These are phyloP conservation scores for Archips crataeganus DNA, from an alignment of 2,888 invertebrate species.

Conservation along the genomic window DNA sequence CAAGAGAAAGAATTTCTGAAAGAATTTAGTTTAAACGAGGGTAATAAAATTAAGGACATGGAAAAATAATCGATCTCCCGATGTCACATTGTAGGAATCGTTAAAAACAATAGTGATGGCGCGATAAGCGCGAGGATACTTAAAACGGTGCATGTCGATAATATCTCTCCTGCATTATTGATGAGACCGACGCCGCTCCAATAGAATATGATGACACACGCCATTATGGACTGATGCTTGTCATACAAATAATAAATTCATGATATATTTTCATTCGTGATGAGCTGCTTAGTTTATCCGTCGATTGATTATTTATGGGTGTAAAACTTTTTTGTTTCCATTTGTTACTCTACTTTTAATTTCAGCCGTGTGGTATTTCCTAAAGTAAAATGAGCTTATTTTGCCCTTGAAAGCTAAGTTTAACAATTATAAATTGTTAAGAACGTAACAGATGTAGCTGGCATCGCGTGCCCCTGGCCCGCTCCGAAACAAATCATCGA, in stretches of 20 bases:
- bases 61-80: slow-evolving; percentile 63
- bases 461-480: slow-evolving; percentile 69
- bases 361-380: background rate
- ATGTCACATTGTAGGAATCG: slow-evolving; percentile 66
- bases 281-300: slow-evolving; percentile 66
- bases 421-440: slow-evolving; percentile 21
- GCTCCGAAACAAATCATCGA: slow-evolving; percentile 75
- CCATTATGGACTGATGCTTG: slow-evolving; percentile 71
- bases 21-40: background rate
- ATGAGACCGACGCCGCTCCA: slow-evolving; percentile 68
- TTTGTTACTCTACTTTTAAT: slow-evolving; percentile 4
- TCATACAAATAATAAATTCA: slow-evolving; percentile 71
- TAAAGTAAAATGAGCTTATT: background rate
- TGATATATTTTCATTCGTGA: slow-evolving; percentile 69
- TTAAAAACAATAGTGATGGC: slow-evolving; percentile 78
- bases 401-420: slow-evolving; percentile 5
- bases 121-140: slow-evolving; percentile 74
- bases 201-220: slow-evolving; percentile 82
- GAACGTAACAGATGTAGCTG: slow-evolving; percentile 53
- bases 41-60: slow-evolving; percentile 17
- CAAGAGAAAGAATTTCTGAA: too few species aligned
- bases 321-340: slow-evolving; percentile 15
- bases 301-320: slow-evolving; percentile 58
- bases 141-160: slow-evolving; percentile 80
- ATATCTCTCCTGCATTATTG: slow-evolving; percentile 81